Evolutionary conservation across 2,888 invertebrate species (phyloP).

Genomic region (Sicus ferrugineus): DNA sequence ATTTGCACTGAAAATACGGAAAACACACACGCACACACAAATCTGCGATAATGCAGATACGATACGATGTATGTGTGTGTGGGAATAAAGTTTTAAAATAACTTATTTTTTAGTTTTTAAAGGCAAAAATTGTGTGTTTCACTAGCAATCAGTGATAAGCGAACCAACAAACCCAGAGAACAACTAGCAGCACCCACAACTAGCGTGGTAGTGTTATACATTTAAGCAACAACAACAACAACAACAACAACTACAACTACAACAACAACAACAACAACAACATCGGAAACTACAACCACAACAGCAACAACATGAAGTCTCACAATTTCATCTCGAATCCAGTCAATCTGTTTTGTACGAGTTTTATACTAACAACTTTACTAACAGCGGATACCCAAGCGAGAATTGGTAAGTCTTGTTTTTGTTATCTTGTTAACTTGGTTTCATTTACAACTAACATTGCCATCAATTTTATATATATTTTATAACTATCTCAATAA

Average conservation of each 20-base stretch:
- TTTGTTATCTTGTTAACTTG: neutral
- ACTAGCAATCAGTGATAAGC: no score
- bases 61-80: no score
- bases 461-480: neutral
- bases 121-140: no score
- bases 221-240: conserved; percentile 14
- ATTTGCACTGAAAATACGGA: neutral
- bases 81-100: no score
- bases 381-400: conserved; percentile 56
- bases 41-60: neutral
- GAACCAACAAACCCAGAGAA: no score
- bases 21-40: neutral
- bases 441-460: neutral
- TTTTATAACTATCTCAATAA: neutral
- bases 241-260: neutral
- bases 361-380: conserved; percentile 48
- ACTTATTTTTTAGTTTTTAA: no score
- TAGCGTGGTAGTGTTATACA: neutral
- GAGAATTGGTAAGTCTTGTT: conserved; percentile 59
- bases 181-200: neutral
- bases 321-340: conserved; percentile 41
- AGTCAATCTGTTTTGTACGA: conserved; percentile 45
- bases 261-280: neutral
- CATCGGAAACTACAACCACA: neutral
- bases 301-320: conserved; percentile 30